These are phyloP conservation scores for Petrocephalus zakoni DNA, from an alignment of 2,113 vertebrate species.

Conservation along the genomic window DNA sequence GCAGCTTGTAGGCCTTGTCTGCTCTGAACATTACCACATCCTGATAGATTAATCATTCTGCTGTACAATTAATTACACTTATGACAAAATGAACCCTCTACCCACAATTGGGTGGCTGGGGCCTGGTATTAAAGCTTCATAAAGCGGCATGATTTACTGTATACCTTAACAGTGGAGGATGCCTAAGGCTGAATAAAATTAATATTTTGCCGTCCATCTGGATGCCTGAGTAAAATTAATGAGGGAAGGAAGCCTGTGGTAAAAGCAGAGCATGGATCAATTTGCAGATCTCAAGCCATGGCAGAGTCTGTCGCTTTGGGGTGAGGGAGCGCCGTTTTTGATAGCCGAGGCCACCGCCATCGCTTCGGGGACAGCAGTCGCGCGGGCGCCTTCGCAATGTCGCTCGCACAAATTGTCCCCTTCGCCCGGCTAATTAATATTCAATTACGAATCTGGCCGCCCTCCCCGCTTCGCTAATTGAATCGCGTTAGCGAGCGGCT, in stretches of 20 bases:
- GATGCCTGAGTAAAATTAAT: constrained; percentile 99
- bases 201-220: constrained; percentile 99
- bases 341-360: background rate
- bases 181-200: constrained; percentile 99
- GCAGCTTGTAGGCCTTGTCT: constrained; percentile 70
- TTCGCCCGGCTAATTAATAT: constrained; percentile 44
- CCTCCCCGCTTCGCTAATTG: constrained; percentile 53
- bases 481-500: constrained; percentile 51
- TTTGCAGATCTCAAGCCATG: constrained; percentile 63
- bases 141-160: constrained; percentile 88
- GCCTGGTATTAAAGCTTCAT: constrained; percentile 81
- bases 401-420: background rate
- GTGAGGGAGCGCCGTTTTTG: constrained; percentile 53
- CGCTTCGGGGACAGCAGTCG: constrained; percentile 47
- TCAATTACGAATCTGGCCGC: constrained; percentile 31
- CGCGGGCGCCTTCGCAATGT: background rate
- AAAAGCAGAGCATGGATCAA: constrained; percentile 80
- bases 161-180: constrained; percentile 86
- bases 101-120: constrained; percentile 77
- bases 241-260: constrained; percentile 84
- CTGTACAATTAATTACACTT: constrained; percentile 99
- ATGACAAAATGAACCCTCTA: constrained; percentile 91
- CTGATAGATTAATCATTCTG: constrained; percentile 94
- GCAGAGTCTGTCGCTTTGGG: constrained; percentile 37
- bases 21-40: constrained; percentile 57